A percentile compares a stretch with the other conserved stretches of the same genome.
phyloP scores from a whole-genome alignment of 2,888 invertebrate species.

The Troides oblongomaculatus region DNA sequence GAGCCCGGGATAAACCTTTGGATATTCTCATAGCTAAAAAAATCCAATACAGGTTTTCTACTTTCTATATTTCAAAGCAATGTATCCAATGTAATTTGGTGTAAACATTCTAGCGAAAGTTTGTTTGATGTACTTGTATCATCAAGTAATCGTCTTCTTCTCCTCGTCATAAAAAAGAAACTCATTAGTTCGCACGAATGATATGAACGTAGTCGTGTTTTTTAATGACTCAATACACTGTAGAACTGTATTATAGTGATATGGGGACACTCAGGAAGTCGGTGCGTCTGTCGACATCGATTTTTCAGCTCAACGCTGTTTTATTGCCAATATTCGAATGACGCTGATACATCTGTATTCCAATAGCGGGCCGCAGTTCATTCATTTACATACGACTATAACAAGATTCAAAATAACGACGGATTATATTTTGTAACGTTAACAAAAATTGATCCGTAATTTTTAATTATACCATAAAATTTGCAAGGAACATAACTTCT shows the following conservation, averaged over 20 bases:
- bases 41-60: too few species aligned
- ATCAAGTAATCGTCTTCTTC: too few species aligned
- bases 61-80: neutral
- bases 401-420: neutral
- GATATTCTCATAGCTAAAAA: too few species aligned
- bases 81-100: neutral
- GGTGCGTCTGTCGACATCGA: constrained; percentile 77
- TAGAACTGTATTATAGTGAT: constrained; percentile 30
- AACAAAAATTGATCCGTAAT: neutral
- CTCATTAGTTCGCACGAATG: neutral
- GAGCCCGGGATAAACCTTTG: too few species aligned
- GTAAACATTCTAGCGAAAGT: neutral
- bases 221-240: constrained; percentile 11
- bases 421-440: neutral
- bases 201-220: constrained; percentile 4
- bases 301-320: constrained; percentile 78
- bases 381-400: constrained; percentile 36
- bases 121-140: too few species aligned
- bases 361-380: constrained; percentile 41
- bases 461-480: neutral
- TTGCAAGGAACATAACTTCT: too few species aligned
- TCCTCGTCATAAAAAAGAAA: neutral
- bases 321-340: constrained; percentile 77
- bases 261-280: constrained; percentile 34
- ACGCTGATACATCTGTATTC: constrained; percentile 52